Percentiles rank a stretch among this genome's conserved stretches.
These are phyloP conservation scores for Lordiphosa collinella DNA, from an alignment of 1,140 invertebrate species.

Conservation along the genomic window DNA sequence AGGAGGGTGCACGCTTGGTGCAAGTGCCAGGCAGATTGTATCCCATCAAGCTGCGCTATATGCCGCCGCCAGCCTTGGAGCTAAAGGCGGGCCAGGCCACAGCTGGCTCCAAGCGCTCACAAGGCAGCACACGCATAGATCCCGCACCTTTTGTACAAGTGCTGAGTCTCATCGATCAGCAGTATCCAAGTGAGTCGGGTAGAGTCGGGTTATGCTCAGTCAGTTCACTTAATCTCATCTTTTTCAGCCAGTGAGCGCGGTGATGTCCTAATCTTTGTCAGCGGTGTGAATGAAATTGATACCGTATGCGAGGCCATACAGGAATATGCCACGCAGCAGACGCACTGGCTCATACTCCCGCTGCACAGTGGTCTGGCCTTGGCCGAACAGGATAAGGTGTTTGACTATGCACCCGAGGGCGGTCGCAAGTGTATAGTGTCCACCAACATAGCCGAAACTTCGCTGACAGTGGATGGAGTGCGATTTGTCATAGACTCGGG, in stretches of 20 bases:
- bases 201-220: too few relatives aligned
- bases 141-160: conserved; percentile 95
- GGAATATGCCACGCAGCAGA: conserved; percentile 89
- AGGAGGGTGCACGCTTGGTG: conserved; percentile 89
- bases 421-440: conserved; percentile 98
- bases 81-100: conserved; percentile 40
- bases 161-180: conserved; percentile 94
- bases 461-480: conserved; percentile 99
- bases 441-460: conserved; percentile 99
- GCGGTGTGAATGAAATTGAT: conserved; percentile 97
- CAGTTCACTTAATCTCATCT: neutral
- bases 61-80: conserved; percentile 89
- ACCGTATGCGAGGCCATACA: conserved; percentile 92
- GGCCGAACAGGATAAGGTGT: conserved; percentile 98
- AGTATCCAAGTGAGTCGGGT: conserved; percentile 89
- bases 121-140: conserved; percentile 82
- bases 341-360: conserved; percentile 96
- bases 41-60: conserved; percentile 94
- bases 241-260: conserved; percentile 89
- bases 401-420: conserved; percentile 97
- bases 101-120: conserved; percentile 72
- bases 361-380: conserved; percentile 96
- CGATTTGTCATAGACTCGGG: conserved; percentile 98
- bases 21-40: conserved; percentile 96
- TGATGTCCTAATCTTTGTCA: conserved; percentile 97